phyloP scores from a whole-genome alignment of 2,888 invertebrate genomes.

The Ceriagrion tenellum region DNA sequence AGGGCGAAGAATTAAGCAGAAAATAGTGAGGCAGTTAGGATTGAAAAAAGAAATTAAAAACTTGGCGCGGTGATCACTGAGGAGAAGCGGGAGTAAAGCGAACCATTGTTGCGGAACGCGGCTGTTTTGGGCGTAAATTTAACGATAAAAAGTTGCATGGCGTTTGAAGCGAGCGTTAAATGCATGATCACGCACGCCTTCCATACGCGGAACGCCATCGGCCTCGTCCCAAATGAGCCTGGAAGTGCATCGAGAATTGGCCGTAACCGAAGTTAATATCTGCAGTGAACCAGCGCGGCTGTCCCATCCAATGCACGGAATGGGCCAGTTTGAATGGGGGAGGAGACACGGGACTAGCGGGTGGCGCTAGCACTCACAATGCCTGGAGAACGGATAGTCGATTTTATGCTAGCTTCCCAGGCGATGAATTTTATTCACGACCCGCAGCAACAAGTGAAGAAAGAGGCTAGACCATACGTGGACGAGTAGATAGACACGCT shows the following conservation, averaged over 20 bases:
- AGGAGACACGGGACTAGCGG: neutral
- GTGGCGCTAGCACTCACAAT: neutral
- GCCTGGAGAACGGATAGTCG: neutral
- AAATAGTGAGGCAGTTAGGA: neutral
- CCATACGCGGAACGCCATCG: neutral
- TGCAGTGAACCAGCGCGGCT: neutral
- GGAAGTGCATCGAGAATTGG: slow-evolving; percentile 12
- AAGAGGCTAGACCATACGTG: neutral
- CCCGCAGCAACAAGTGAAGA: neutral
- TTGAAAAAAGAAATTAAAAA: neutral
- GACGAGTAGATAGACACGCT: neutral
- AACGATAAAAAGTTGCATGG: neutral
- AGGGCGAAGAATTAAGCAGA: neutral
- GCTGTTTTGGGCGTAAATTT: neutral
- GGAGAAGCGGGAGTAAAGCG: neutral
- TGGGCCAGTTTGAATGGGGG: neutral
- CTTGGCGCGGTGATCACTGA: neutral
- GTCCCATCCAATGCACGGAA: neutral
- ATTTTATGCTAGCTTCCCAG: neutral
- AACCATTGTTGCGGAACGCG: neutral
- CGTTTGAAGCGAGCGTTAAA: neutral
- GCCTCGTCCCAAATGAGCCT: neutral
- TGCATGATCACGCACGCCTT: neutral
- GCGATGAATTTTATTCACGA: neutral
- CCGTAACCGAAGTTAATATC: slow-evolving; percentile 36